Base-by-base conservation (phyloP, 2,113 vertebrate species). In the Anolis carolinensis region DNA sequence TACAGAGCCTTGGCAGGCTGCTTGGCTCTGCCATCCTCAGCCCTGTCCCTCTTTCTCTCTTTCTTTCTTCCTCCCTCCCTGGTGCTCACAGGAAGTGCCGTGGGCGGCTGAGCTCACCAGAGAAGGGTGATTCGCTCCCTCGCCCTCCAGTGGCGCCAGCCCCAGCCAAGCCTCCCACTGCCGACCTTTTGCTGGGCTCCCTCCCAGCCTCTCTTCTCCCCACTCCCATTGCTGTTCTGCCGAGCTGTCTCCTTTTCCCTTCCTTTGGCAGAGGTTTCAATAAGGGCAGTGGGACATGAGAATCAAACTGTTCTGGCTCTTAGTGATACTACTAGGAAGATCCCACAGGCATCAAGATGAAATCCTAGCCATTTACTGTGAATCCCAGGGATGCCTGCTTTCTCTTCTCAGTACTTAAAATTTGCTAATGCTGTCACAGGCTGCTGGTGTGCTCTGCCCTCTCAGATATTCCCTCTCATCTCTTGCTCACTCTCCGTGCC, bases 71-170 rank as follows among this genome's bases (percentile, higher is more conserved):
- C 13, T 44, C n/a, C 55, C 21, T 27, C 44, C 39, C 23, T n/a
- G 23, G 18, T 83, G 8, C 65, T 73, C 93, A 86, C 72, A 75
- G 70, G 86, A 85, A 78, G 82, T 13, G 5, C 72, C 0, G 84
- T 87, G 71, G 89, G 93, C 75, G 80, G 89, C 87, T 91, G 91
- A 92, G 86, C 79, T 94, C 92, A 88, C 92, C 11, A 79, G 83
- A 83, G 63, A 74, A 5, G 3, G 36, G 6, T 14, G 39, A 73
- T 67, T 67, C 44, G 79, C 48, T 71, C 79, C 74, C 67, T 77
- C 39, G 9, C 52, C 82, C n/a, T 36, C 18, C 16, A 80, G 80
- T 2, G 87, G 90, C 90, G 84, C 89, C 90, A 4, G 30, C 44
- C 62, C 79, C 72, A 5, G 89, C 63, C 48, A 62, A 76, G 77